These are phyloP conservation scores for Teinopalpus imperialis DNA, from an alignment of 2,888 invertebrate genomes.

Conservation along the genomic window DNA sequence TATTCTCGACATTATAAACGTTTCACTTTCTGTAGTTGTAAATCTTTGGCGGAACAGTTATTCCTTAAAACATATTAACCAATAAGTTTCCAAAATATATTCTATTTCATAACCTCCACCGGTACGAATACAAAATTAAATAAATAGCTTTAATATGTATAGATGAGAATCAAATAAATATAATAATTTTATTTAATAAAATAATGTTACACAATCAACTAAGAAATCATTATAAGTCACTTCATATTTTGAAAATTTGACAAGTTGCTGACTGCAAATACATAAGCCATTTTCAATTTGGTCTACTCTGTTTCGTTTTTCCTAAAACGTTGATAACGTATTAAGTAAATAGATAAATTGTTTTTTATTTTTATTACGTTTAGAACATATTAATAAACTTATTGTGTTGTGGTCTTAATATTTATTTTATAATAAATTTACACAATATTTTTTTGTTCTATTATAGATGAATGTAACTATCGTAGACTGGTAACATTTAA, in stretches of 20 bases:
- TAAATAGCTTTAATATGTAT: slow-evolving; percentile 40
- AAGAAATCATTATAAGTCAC: slow-evolving; percentile 69
- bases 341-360: too few relatives aligned
- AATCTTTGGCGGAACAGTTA: slow-evolving; percentile 42
- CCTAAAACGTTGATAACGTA: too few relatives aligned
- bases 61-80: slow-evolving; percentile 57
- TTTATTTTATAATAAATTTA: too few relatives aligned
- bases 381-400: too few relatives aligned
- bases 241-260: slow-evolving; percentile 66
- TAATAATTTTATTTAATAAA: slow-evolving; percentile 40
- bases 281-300: slow-evolving; percentile 50
- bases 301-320: slow-evolving; percentile 29
- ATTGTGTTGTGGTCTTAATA: too few relatives aligned
- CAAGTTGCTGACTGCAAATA: slow-evolving; percentile 48
- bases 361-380: too few relatives aligned
- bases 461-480: too few relatives aligned
- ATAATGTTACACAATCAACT: slow-evolving; percentile 67
- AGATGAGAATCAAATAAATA: slow-evolving; percentile 34
- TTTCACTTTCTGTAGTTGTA: slow-evolving; percentile 42
- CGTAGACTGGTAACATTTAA: too few relatives aligned
- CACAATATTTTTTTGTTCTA: too few relatives aligned
- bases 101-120: slow-evolving; percentile 71
- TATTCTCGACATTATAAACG: slow-evolving; percentile 73
- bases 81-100: slow-evolving; percentile 41
- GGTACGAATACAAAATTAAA: slow-evolving; percentile 45